A percentile compares a stretch with the other conserved stretches of the same genome.
These are phyloP conservation scores for Zaprionus kolodkinae DNA, from an alignment of 1,140 invertebrate species.

Conservation along the genomic window DNA sequence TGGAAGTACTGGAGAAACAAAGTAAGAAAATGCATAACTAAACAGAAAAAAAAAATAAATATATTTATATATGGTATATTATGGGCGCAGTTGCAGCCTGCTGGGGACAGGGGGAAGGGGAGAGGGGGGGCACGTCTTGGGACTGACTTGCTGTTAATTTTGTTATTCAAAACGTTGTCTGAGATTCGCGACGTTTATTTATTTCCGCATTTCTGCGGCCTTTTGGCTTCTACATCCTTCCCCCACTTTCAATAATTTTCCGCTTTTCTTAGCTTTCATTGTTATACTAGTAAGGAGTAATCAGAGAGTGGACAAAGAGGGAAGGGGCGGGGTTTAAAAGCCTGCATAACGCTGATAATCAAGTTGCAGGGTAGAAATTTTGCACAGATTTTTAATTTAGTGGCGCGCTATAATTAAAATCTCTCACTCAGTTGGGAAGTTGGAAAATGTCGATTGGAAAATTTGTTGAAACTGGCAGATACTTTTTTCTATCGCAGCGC, in stretches of 20 bases:
- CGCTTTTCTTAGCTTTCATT: conserved; percentile 55
- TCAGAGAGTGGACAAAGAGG: not conserved
- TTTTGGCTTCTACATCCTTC: conserved; percentile 39
- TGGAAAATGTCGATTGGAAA: conserved; percentile 13
- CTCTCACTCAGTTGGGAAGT: conserved; percentile 2
- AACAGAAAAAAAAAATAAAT: conserved; percentile 39
- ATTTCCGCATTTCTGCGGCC: conserved; percentile 71
- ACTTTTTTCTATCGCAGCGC: conserved; percentile 65
- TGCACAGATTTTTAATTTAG: conserved; percentile 70
- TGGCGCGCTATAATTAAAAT: conserved; percentile 80
- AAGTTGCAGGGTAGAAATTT: conserved; percentile 42
- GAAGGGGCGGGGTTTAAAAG: conserved; percentile 26
- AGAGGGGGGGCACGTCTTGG: conserved; percentile 4
- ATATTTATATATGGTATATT: conserved; percentile 1
- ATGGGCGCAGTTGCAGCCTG: conserved; percentile 17
- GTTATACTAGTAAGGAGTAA: too few relatives aligned
- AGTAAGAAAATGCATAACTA: conserved; percentile 70
- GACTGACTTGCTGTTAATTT: conserved; percentile 72
- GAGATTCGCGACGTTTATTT: conserved; percentile 80
- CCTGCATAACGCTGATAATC: conserved; percentile 65
- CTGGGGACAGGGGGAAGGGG: conserved; percentile 21
- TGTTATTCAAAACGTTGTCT: conserved; percentile 80
- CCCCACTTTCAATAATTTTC: not conserved
- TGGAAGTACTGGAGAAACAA: not conserved
- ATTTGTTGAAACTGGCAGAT: conserved; percentile 40